Conservation (phyloP, 2,797 vertebrate species). For the Gallinago stenura region DNA sequence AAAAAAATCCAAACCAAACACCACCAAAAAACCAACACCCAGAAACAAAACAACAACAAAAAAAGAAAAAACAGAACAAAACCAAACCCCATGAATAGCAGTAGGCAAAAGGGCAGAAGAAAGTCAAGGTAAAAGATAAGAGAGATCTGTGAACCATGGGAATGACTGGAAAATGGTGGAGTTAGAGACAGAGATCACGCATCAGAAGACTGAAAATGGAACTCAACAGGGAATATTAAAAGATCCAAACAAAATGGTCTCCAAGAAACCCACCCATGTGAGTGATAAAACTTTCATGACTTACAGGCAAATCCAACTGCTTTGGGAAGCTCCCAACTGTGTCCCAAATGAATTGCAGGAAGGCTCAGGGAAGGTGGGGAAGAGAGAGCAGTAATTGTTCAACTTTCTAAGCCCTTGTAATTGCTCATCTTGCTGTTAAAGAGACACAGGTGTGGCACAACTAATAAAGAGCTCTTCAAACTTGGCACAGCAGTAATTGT, state of each 20-base stretch:
- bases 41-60: too few relatives aligned
- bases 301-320: background rate
- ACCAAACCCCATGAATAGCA: background rate
- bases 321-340: background rate
- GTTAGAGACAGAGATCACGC: background rate
- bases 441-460: background rate
- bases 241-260: background rate
- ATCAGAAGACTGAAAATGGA: background rate
- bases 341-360: background rate
- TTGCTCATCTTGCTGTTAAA: background rate
- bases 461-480: background rate
- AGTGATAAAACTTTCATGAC: background rate
- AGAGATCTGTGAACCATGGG: background rate
- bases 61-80: background rate
- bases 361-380: background rate
- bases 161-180: background rate
- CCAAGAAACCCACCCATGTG: background rate
- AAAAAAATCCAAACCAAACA: background rate
- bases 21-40: background rate
- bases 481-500: background rate
- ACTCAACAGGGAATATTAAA: background rate
- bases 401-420: background rate
- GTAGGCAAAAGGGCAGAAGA: background rate
- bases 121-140: background rate
- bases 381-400: background rate